Evolutionary conservation across 2,888 invertebrate genomes (phyloP).

Genomic region (Aspidiotus rigidus): DNA sequence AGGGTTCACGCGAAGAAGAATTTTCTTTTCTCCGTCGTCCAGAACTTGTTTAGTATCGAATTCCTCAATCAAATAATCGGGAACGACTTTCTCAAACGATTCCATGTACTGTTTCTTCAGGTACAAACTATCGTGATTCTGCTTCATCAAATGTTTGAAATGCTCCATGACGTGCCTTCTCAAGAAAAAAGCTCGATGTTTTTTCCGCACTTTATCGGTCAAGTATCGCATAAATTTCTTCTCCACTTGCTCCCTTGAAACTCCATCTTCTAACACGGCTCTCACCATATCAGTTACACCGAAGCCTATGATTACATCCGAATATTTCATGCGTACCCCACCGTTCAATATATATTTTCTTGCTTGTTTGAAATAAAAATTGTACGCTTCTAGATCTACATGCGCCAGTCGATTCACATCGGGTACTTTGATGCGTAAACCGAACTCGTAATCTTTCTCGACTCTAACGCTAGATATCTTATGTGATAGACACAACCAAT

Average conservation of each 20-base stretch:
- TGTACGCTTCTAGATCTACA: conserved; percentile 65
- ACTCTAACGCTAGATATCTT: conserved; percentile 49
- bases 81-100: conserved; percentile 67
- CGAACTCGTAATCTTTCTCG: conserved; percentile 55
- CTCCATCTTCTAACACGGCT: conserved; percentile 65
- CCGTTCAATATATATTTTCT: conserved; percentile 70
- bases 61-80: conserved; percentile 70
- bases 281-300: conserved; percentile 82
- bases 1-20: conserved; percentile 60
- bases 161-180: conserved; percentile 64
- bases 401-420: conserved; percentile 53
- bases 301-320: conserved; percentile 68
- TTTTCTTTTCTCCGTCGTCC: conserved; percentile 56
- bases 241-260: conserved; percentile 58
- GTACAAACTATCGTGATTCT: conserved; percentile 42
- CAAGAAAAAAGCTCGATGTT: conserved; percentile 57
- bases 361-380: conserved; percentile 79
- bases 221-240: conserved; percentile 74
- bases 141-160: conserved; percentile 47
- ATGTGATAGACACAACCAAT: conserved; percentile 58
- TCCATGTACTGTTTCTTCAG: conserved; percentile 73
- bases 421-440: conserved; percentile 69
- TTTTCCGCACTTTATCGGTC: conserved; percentile 65
- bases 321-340: conserved; percentile 66
- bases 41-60: conserved; percentile 53